phyloP scores from a whole-genome alignment of 2,888 invertebrate species.

The Idaea dimidiata region DNA sequence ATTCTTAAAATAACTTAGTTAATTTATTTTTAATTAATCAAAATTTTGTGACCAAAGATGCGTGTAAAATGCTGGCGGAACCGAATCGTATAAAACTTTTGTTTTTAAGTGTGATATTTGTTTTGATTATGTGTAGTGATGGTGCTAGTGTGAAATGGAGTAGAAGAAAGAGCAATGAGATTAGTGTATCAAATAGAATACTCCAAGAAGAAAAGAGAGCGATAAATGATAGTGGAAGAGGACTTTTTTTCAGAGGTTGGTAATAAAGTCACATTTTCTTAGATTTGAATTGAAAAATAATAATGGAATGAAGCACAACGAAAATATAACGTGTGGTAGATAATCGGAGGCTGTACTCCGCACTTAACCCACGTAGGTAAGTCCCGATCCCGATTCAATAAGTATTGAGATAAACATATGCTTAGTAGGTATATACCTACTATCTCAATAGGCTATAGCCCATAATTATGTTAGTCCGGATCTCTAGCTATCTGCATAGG shows the following conservation, averaged over 20 bases:
- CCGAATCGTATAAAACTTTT: constrained; percentile 44
- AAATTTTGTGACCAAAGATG: constrained; percentile 47
- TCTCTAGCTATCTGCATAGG: too few relatives aligned
- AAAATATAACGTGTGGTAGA: too few relatives aligned
- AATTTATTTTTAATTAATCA: constrained; percentile 15
- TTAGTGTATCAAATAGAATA: constrained; percentile 20
- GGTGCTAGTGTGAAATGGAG: constrained; percentile 38
- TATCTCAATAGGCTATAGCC: too few relatives aligned
- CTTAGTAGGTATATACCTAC: too few relatives aligned
- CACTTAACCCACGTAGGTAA: too few relatives aligned
- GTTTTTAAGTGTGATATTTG: constrained; percentile 46
- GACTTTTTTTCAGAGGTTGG: constrained; percentile 54
- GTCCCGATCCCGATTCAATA: too few relatives aligned
- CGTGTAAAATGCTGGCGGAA: constrained; percentile 62
- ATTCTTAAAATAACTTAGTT: constrained; percentile 5
- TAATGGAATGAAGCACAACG: too few relatives aligned
- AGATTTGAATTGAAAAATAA: too few relatives aligned
- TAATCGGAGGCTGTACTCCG: too few relatives aligned
- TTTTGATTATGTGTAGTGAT: constrained; percentile 40
- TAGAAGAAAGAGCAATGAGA: constrained; percentile 42
- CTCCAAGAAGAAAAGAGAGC: constrained; percentile 23
- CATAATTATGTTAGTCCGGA: too few relatives aligned
- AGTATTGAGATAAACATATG: too few relatives aligned
- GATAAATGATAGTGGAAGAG: constrained; percentile 39
- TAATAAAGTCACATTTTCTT: too few relatives aligned